Conservation (phyloP, 2,888 invertebrate species). For the Alviniconcha strummeri region DNA sequence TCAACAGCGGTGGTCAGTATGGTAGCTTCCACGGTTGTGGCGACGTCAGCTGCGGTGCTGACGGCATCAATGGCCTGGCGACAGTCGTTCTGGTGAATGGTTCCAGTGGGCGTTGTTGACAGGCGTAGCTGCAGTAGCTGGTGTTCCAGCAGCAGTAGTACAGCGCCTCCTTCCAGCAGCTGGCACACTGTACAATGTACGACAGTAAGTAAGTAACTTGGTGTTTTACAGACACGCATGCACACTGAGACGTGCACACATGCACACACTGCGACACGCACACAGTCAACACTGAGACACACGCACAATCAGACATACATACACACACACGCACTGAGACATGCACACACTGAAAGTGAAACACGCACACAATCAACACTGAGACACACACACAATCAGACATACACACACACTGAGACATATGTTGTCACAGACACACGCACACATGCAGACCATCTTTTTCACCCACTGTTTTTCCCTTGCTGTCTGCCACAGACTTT, state of each 20-base stretch:
- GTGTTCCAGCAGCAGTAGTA: conserved; percentile 98
- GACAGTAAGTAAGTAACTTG: too few relatives aligned
- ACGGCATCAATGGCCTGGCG: conserved; percentile 65
- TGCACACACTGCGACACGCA: too few relatives aligned
- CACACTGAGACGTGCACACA: too few relatives aligned
- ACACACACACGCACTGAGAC: neutral
- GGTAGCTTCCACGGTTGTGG: neutral
- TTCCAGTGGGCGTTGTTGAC: conserved; percentile 92
- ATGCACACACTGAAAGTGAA: neutral
- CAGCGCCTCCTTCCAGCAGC: conserved; percentile 90
- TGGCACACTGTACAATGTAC: conserved; percentile 81
- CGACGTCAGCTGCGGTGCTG: neutral
- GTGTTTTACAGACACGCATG: too few relatives aligned
- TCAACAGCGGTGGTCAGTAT: neutral
- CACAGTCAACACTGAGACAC: too few relatives aligned
- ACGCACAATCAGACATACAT: neutral
- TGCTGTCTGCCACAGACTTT: too few relatives aligned
- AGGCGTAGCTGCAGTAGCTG: conserved; percentile 91
- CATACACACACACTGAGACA: neutral
- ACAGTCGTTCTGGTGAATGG: conserved; percentile 82
- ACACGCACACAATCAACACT: neutral
- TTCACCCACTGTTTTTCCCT: too few relatives aligned
- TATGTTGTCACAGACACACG: too few relatives aligned
- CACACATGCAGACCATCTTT: too few relatives aligned
- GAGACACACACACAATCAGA: neutral